Conservation (phyloP, 1,140 invertebrate genomes). For the Listronotus oregonensis region DNA sequence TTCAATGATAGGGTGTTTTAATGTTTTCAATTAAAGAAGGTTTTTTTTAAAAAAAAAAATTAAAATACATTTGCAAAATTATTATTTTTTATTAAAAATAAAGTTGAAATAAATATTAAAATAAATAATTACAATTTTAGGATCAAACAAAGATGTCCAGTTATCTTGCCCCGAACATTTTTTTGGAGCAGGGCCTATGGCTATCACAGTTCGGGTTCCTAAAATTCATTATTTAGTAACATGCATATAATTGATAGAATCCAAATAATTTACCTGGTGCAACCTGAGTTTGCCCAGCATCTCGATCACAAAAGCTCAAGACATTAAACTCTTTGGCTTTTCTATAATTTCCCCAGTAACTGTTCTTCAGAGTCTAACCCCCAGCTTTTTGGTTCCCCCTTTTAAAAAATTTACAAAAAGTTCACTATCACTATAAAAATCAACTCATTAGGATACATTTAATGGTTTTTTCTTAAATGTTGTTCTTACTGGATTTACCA, state of each 20-base stretch:
- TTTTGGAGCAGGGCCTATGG: slow-evolving; percentile 85
- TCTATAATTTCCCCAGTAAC: slow-evolving; percentile 66
- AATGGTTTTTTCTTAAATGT: too few relatives aligned
- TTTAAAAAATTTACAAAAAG: slow-evolving; percentile 33
- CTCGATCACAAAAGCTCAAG: slow-evolving; percentile 75
- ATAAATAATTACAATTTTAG: slow-evolving; percentile 7
- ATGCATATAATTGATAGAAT: background rate
- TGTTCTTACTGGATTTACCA: slow-evolving; percentile 56
- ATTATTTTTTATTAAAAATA: slow-evolving; percentile 8
- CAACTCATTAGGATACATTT: too few relatives aligned
- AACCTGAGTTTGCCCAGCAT: slow-evolving; percentile 92
- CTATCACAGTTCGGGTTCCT: slow-evolving; percentile 81
- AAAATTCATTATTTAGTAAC: background rate
- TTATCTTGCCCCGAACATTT: slow-evolving; percentile 76
- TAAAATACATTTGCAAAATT: too few relatives aligned
- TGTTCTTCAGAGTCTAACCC: slow-evolving; percentile 69
- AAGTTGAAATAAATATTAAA: slow-evolving; percentile 3
- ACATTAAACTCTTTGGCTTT: slow-evolving; percentile 72
- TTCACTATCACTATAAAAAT: too few relatives aligned
- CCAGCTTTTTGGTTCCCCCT: slow-evolving; percentile 58
- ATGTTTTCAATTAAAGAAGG: too few relatives aligned
- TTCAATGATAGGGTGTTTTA: too few relatives aligned
- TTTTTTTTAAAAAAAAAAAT: too few relatives aligned
- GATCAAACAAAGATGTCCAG: slow-evolving; percentile 83
- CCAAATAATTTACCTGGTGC: slow-evolving; percentile 63